A percentile compares a stretch with the other conserved stretches of the same genome.
Conservation (phyloP, 1,140 invertebrate species). For the Chlorops oryzae region DNA sequence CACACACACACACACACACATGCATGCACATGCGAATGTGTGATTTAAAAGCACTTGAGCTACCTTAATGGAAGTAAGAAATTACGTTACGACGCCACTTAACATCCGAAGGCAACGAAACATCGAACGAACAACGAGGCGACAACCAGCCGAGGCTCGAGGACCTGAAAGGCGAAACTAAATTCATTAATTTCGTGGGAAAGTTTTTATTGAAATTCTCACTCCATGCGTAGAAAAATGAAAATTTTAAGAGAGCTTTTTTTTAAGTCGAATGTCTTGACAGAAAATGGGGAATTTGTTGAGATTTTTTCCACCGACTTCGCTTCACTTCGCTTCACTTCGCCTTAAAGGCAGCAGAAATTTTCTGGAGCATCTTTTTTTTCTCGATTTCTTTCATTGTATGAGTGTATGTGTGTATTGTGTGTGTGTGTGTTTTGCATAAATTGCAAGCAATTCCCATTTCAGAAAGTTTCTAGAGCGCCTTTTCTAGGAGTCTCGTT, state of each 20-base stretch:
- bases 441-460: background rate
- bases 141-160: background rate
- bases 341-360: no score
- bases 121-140: background rate
- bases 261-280: no score
- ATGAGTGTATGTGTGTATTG: no score
- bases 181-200: conserved; percentile 1
- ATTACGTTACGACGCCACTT: conserved; percentile 2
- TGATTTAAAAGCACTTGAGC: background rate
- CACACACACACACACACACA: background rate
- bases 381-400: no score
- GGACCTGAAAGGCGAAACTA: background rate
- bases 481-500: background rate
- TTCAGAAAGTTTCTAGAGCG: background rate
- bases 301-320: no score
- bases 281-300: no score
- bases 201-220: conserved; percentile 1
- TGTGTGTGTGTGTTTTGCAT: no score
- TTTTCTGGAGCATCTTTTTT: no score
- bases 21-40: background rate
- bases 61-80: conserved; percentile 6
- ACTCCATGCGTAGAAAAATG: background rate
- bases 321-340: no score
- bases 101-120: conserved; percentile 3
- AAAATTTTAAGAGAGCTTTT: no score